phyloP scores from a whole-genome alignment of 2,888 invertebrate genomes.

The Camponotus fellah region DNA sequence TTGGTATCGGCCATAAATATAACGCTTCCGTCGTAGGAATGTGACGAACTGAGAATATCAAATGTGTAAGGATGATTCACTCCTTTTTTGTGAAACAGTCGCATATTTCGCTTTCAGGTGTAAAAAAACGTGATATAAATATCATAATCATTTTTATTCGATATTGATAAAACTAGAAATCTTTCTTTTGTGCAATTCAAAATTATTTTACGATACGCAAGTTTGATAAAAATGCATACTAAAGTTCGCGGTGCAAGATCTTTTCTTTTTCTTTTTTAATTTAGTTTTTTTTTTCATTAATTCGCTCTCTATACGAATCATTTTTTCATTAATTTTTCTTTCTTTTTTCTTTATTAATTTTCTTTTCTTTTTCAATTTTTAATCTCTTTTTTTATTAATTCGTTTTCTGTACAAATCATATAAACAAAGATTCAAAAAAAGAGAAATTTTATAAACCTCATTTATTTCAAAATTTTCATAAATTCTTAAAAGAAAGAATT shows the following conservation, averaged over 20 bases:
- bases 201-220: background rate
- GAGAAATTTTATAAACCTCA: background rate
- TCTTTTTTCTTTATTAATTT: slow-evolving; percentile 8
- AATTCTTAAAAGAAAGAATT: background rate
- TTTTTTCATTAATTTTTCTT: too few relatives aligned
- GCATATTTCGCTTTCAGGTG: slow-evolving; percentile 41
- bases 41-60: slow-evolving; percentile 70
- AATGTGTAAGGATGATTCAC: slow-evolving; percentile 46
- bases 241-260: background rate
- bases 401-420: background rate
- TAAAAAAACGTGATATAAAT: background rate
- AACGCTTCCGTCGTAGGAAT: slow-evolving; percentile 80
- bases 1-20: slow-evolving; percentile 78
- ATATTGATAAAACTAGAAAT: background rate
- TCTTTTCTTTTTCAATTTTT: background rate
- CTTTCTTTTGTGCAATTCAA: background rate
- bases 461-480: background rate
- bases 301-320: background rate
- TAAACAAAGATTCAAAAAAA: background rate
- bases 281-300: background rate
- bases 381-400: background rate
- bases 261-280: background rate
- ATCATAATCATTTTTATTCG: background rate
- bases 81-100: slow-evolving; percentile 45
- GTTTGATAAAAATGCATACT: background rate